Percentiles rank a stretch among this genome's conserved stretches.
These are phyloP conservation scores for Troides oblongomaculatus DNA, from an alignment of 2,888 invertebrate genomes.

Conservation along the genomic window DNA sequence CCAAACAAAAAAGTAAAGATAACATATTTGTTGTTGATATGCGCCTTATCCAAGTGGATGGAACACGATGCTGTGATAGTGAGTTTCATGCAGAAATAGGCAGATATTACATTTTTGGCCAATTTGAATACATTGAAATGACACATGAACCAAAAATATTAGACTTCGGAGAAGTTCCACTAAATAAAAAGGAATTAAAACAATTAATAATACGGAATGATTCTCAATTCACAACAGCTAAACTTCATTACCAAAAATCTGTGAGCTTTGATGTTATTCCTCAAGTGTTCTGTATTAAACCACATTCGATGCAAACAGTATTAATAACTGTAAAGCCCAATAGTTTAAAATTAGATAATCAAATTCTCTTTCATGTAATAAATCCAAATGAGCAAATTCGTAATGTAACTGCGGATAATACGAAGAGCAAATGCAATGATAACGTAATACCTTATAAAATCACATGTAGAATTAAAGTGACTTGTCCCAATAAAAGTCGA, in stretches of 20 bases:
- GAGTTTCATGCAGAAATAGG: constrained; percentile 70
- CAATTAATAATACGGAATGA: constrained; percentile 67
- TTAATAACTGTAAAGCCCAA: constrained; percentile 55
- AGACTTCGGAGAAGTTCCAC: constrained; percentile 63
- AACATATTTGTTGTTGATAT: constrained; percentile 67
- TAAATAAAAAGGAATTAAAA: constrained; percentile 57
- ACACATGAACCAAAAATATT: constrained; percentile 68
- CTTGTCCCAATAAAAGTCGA: constrained; percentile 41
- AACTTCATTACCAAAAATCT: constrained; percentile 59
- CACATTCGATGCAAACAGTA: constrained; percentile 55
- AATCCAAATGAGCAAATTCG: constrained; percentile 45
- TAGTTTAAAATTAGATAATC: constrained; percentile 48
- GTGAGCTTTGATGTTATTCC: constrained; percentile 67
- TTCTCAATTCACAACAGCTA: constrained; percentile 59
- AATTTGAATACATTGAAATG: constrained; percentile 73
- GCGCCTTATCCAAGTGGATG: constrained; percentile 62
- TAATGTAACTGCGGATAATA: constrained; percentile 17
- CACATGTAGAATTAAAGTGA: constrained; percentile 47
- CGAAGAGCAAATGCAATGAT: constrained; percentile 34
- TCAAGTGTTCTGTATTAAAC: constrained; percentile 51
- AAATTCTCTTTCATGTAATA: constrained; percentile 53
- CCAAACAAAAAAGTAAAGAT: constrained; percentile 49
- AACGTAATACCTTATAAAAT: constrained; percentile 55
- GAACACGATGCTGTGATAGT: constrained; percentile 57
- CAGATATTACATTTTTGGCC: constrained; percentile 78